phyloP scores from a whole-genome alignment of 2,113 vertebrate species.

The Solea senegalensis region DNA sequence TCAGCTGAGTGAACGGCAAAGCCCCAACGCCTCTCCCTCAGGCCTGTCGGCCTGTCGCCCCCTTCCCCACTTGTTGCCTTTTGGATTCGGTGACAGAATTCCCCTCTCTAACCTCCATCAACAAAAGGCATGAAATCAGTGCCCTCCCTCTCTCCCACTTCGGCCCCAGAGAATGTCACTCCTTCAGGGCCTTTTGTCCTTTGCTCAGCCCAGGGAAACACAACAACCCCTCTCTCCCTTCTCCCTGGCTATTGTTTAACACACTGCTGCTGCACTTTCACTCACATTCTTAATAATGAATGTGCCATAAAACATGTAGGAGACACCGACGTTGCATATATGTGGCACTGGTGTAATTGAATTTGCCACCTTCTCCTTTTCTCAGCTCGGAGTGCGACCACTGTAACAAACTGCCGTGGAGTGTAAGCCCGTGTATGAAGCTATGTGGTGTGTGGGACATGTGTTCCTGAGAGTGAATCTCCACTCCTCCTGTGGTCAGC shows the following conservation, averaged over 20 bases:
- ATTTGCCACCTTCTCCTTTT: conserved; percentile 26
- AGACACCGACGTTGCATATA: conserved; percentile 66
- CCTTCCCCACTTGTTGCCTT: conserved; percentile 91
- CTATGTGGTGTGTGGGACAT: conserved; percentile 58
- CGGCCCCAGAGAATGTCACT: conserved; percentile 82
- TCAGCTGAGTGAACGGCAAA: conserved; percentile 93
- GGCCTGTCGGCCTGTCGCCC: conserved; percentile 81
- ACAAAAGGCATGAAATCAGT: conserved; percentile 92
- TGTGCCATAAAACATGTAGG: conserved; percentile 71
- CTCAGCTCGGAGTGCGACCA: conserved; percentile 26
- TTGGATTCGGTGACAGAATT: conserved; percentile 88
- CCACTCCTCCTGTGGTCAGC: conserved; percentile 58
- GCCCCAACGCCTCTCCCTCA: conserved; percentile 81
- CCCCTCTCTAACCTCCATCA: conserved; percentile 82
- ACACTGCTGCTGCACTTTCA: conserved; percentile 68
- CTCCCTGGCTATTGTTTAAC: conserved; percentile 75
- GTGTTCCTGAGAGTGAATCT: conserved; percentile 55
- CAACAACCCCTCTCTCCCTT: conserved; percentile 61
- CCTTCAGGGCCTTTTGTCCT: conserved; percentile 85
- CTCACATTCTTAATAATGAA: conserved; percentile 70
- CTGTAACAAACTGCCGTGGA: conserved; percentile 52
- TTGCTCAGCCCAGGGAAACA: conserved; percentile 66
- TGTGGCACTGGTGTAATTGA: conserved; percentile 37
- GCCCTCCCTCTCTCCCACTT: conserved; percentile 78
- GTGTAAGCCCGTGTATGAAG: conserved; percentile 48